Evolutionary conservation across 2,113 vertebrate genomes (phyloP).

Genomic region (Eulacestoma nigropectus): DNA sequence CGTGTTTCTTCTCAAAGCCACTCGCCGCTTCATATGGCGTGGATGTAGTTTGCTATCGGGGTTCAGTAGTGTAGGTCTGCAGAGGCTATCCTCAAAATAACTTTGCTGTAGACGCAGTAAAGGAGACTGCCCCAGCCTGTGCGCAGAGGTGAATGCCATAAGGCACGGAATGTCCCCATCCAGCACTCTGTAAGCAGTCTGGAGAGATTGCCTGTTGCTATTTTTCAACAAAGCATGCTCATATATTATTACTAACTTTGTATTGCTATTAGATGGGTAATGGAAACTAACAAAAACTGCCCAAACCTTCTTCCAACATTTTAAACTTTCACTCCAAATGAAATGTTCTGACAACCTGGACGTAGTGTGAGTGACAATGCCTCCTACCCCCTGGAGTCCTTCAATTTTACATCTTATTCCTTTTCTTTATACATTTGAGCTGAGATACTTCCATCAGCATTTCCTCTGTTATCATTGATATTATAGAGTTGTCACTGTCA

Average conservation of each 20-base stretch:
- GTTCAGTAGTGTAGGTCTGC: neutral
- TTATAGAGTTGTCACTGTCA: neutral
- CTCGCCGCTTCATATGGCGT: rapidly evolving
- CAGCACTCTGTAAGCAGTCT: neutral
- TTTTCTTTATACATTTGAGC: neutral
- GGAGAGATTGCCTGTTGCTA: neutral
- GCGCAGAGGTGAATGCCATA: neutral
- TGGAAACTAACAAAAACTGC: neutral
- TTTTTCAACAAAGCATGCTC: neutral
- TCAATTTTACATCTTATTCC: neutral
- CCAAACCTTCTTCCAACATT: neutral
- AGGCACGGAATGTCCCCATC: neutral
- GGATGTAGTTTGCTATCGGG: rapidly evolving
- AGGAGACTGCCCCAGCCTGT: neutral
- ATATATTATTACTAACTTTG: neutral
- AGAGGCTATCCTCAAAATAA: rapidly evolving
- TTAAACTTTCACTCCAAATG: neutral
- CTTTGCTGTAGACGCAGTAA: rapidly evolving
- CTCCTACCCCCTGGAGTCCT: neutral
- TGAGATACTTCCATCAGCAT: neutral
- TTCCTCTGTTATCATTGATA: neutral
- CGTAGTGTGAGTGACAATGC: neutral
- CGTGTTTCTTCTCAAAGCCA: neutral
- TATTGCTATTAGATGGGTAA: neutral
- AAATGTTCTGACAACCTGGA: neutral